These are phyloP conservation scores for Albula glossodonta DNA, from an alignment of 2,113 vertebrate species.

Conservation along the genomic window DNA sequence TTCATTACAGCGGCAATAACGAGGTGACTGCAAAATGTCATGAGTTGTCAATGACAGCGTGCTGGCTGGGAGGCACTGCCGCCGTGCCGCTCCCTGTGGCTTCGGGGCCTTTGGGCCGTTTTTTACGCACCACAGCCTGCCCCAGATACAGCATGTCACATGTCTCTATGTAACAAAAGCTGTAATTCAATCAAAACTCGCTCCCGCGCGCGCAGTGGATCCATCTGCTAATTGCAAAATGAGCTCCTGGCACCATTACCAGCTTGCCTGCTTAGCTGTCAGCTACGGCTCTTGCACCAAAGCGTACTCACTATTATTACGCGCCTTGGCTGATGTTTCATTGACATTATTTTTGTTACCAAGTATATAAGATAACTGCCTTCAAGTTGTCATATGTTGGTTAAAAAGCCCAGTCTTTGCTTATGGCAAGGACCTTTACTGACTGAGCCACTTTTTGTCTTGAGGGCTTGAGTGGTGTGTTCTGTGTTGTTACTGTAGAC, in stretches of 20 bases:
- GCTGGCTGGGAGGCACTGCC: slow-evolving; percentile 36
- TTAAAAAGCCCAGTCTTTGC: too few species aligned
- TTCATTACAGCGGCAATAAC: slow-evolving; percentile 42
- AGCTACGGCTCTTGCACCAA: too few species aligned
- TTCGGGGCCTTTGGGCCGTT: slow-evolving; percentile 14
- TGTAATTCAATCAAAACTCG: background rate
- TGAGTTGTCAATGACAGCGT: slow-evolving; percentile 34
- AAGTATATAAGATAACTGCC: too few species aligned
- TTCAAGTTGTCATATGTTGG: too few species aligned
- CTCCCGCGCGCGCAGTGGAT: background rate
- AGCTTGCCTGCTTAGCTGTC: background rate
- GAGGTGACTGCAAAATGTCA: slow-evolving; percentile 47
- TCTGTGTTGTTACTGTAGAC: background rate
- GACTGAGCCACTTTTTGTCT: too few species aligned
- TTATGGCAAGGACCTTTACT: too few species aligned
- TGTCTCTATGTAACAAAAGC: slow-evolving; percentile 28
- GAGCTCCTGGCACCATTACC: background rate
- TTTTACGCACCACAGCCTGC: background rate
- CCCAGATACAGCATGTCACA: slow-evolving; percentile 23
- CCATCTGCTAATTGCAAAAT: background rate
- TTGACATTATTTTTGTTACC: too few species aligned
- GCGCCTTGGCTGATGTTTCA: too few species aligned
- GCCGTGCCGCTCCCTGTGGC: background rate
- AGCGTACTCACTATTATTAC: too few species aligned
- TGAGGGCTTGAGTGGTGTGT: too few species aligned